Base-by-base conservation (phyloP, 2,888 invertebrate genomes). In the Hypomecis atomaria region DNA sequence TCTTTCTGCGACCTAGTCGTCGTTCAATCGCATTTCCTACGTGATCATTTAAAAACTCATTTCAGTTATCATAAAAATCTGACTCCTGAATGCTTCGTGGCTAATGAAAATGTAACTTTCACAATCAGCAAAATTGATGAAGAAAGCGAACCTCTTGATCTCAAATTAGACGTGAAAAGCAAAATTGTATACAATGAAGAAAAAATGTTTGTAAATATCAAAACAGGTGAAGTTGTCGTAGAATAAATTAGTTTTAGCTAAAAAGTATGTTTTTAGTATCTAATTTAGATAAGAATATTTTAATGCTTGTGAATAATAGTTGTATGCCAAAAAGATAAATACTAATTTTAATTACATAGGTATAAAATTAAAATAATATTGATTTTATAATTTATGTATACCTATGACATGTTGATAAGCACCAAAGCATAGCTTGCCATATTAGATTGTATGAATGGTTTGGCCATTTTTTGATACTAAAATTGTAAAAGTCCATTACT, bases 1-100 rank as follows among this genome's bases (percentile, higher is more conserved):
- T 94, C 95, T 33, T 96, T 96, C 83, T 98, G 98, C 85, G 97
- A 97, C 87, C 96, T 96, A 83, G 95, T 96, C 34, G 96, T 96
- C 36, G 94, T 95, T 4, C 96, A 96, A 76, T 94, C 95, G 62
- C 95, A 96, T 77, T 94, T 96, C 71, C 89, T 97, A 42, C 94
- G 95, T 47, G 97, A 97, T 75, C 98, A 98, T 85, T 93, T 95
- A 45, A 95, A 96, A 79, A 92, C 96, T 58, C 98, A 98, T 84
- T 97, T 97, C 80, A 87, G 87, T 73, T 92, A 92, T 62, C 93
- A 93, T 76, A 94, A 94, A 80, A 88, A 87, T 63, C 79, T 93
- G 42, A 90, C 86, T 63, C 92, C 94, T 0, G 95, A 95, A 77
- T 94, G 94, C 75, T 95, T 90, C 78, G 94, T 94, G 78, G 93